These are phyloP conservation scores for Actinernus sp. DNA, from an alignment of 92 coral and sea anemone genomes.

Conservation along the genomic window DNA sequence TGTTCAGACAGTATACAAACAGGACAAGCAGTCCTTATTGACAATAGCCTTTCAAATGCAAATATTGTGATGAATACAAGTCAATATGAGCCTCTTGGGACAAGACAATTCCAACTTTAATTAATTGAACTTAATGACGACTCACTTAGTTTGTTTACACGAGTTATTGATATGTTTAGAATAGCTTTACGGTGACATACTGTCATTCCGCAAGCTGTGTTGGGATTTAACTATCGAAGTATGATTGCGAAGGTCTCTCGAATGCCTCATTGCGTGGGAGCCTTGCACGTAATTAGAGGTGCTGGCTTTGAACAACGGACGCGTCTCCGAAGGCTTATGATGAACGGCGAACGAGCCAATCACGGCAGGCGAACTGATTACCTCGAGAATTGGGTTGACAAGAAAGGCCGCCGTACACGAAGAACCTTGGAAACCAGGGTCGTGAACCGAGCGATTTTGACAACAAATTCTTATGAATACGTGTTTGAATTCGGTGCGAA, in stretches of 20 bases:
- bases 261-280: too few relatives aligned
- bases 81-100: neutral
- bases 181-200: too few relatives aligned
- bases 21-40: too few relatives aligned
- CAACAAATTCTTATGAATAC: slow-evolving; percentile 4
- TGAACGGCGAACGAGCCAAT: slow-evolving; percentile 21
- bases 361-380: slow-evolving; percentile 9
- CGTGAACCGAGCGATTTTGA: neutral
- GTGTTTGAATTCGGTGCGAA: too few relatives aligned
- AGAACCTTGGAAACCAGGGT: slow-evolving; percentile 22
- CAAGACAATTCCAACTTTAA: neutral
- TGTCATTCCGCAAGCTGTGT: too few relatives aligned
- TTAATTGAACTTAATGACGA: neutral
- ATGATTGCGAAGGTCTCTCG: too few relatives aligned
- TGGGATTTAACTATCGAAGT: too few relatives aligned
- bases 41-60: too few relatives aligned
- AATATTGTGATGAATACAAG: too few relatives aligned
- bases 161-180: neutral
- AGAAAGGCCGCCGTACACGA: slow-evolving; percentile 6
- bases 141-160: neutral
- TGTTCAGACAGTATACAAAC: too few relatives aligned
- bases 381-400: slow-evolving; percentile 26
- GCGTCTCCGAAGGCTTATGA: slow-evolving; percentile 5
- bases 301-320: neutral
- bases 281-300: too few relatives aligned